Evolutionary conservation across 1,140 invertebrate species (phyloP).

Genomic region (Drosophila bipectinata): DNA sequence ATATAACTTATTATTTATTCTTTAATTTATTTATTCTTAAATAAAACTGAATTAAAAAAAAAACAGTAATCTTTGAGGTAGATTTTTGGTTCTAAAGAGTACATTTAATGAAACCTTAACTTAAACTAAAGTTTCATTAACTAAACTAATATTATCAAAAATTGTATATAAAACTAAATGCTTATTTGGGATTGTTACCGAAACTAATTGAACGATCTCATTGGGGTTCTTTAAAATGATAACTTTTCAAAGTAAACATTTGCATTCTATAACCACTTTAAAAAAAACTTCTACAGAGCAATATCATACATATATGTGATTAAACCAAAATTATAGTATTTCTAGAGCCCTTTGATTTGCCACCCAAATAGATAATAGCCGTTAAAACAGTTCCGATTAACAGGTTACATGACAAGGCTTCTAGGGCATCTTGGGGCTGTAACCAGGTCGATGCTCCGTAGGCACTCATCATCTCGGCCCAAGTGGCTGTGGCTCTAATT

Average conservation of each 20-base stretch:
- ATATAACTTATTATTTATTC: too few relatives aligned
- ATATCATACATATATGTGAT: not conserved
- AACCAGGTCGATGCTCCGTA: constrained; percentile 34
- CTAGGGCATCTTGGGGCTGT: not conserved
- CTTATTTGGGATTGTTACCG: too few relatives aligned
- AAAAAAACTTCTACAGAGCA: not conserved
- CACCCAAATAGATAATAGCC: constrained; percentile 2
- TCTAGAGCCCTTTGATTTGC: not conserved
- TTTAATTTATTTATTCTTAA: too few relatives aligned
- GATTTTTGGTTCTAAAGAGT: too few relatives aligned
- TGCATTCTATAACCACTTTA: not conserved
- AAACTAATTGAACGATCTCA: not conserved
- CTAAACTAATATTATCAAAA: too few relatives aligned
- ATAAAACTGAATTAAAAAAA: too few relatives aligned
- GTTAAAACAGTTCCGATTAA: constrained; percentile 21
- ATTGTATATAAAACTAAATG: too few relatives aligned
- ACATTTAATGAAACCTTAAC: too few relatives aligned
- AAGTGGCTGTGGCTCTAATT: constrained; percentile 30
- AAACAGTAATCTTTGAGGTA: too few relatives aligned
- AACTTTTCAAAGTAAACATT: not conserved
- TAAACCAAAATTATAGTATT: not conserved
- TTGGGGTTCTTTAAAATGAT: too few relatives aligned
- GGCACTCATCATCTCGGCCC: constrained; percentile 15
- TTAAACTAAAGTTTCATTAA: too few relatives aligned
- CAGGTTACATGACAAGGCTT: constrained; percentile 22